These are phyloP conservation scores for Channa maculata DNA, from an alignment of 2,113 vertebrate species.

Conservation along the genomic window DNA sequence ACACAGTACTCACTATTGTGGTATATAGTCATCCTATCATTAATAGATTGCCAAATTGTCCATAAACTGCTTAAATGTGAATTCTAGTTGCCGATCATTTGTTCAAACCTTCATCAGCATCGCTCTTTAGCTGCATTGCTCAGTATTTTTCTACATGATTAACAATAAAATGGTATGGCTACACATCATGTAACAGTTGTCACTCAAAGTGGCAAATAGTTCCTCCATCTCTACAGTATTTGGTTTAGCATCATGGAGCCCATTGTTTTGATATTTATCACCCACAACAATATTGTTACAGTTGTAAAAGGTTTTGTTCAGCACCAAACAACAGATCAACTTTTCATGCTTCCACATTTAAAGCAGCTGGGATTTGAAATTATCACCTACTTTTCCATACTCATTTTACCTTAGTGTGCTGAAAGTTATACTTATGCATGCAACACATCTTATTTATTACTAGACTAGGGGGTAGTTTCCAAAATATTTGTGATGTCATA, in stretches of 20 bases:
- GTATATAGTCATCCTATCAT: constrained; percentile 65
- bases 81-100: constrained; percentile 50
- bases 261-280: background rate
- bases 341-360: too few relatives aligned
- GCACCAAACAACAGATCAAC: background rate
- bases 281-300: background rate
- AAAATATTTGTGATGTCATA: too few relatives aligned
- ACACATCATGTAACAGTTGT: background rate
- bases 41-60: constrained; percentile 64
- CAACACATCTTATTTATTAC: too few relatives aligned
- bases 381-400: too few relatives aligned
- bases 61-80: constrained; percentile 70
- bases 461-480: too few relatives aligned
- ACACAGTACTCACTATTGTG: constrained; percentile 50
- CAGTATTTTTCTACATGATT: background rate
- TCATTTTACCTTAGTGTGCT: too few relatives aligned
- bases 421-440: too few relatives aligned
- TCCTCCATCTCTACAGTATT: background rate
- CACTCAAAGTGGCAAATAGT: too few relatives aligned
- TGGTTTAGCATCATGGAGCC: background rate
- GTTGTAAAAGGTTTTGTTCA: background rate
- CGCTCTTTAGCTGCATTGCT: background rate
- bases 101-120: constrained; percentile 19
- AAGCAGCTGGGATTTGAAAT: too few relatives aligned
- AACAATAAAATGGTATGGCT: background rate